Evolutionary conservation across 2,888 invertebrate species (phyloP).

Genomic region (Pterostichus niger): DNA sequence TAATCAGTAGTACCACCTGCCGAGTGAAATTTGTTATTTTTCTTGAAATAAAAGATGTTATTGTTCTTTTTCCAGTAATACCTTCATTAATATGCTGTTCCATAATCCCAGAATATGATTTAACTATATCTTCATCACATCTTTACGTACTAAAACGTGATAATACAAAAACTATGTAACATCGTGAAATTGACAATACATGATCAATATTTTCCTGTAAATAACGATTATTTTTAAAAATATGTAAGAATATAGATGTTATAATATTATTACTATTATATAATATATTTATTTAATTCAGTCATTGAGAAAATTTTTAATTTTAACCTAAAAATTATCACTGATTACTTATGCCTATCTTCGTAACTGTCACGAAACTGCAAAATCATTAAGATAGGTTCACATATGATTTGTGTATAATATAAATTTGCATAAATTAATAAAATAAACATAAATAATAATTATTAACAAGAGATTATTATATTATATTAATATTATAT

Average conservation of each 20-base stretch:
- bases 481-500: not conserved
- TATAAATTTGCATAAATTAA: not conserved
- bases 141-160: constrained; percentile 21
- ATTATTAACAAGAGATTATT: no score
- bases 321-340: constrained; percentile 41
- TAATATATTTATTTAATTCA: not conserved
- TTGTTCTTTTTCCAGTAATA: constrained; percentile 26
- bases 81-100: constrained; percentile 1
- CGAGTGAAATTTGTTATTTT: constrained; percentile 45
- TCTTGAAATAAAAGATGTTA: constrained; percentile 39
- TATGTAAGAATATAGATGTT: not conserved
- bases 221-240: constrained; percentile 5
- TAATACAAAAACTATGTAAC: constrained; percentile 27
- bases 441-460: constrained; percentile 3
- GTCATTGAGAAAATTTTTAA: constrained; percentile 16
- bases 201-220: constrained; percentile 22
- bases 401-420: not conserved
- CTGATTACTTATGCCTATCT: constrained; percentile 30
- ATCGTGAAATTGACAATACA: constrained; percentile 27
- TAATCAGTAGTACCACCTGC: constrained; percentile 64
- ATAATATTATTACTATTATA: not conserved
- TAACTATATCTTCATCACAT: not conserved
- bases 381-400: constrained; percentile 15
- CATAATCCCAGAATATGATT: not conserved
- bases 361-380: constrained; percentile 39